These are phyloP conservation scores for Meta bourneti DNA, from an alignment of 2,888 invertebrate genomes.

Conservation along the genomic window DNA sequence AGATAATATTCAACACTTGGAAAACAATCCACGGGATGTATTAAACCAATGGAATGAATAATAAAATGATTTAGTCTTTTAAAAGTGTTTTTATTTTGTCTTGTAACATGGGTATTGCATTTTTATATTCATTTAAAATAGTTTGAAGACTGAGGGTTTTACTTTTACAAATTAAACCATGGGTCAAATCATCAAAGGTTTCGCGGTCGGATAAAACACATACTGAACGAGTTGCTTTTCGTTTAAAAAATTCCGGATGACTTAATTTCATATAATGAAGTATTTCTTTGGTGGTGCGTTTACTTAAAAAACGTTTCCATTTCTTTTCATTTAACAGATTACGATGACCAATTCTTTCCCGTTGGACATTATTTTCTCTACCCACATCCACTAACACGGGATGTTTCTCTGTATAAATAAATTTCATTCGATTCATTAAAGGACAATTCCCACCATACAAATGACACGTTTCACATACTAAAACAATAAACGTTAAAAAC, in stretches of 20 bases:
- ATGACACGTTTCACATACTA: slow-evolving; percentile 1
- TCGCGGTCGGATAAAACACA: neutral
- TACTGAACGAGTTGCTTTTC: neutral
- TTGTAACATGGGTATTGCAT: neutral
- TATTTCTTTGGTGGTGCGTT: neutral
- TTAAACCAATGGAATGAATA: too few relatives aligned
- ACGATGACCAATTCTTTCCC: too few relatives aligned
- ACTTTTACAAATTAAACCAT: slow-evolving; percentile 28
- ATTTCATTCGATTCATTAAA: slow-evolving; percentile 28
- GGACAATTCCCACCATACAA: slow-evolving; percentile 12
- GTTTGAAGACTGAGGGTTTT: neutral
- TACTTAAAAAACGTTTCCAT: slow-evolving; percentile 32
- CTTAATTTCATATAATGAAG: slow-evolving; percentile 24
- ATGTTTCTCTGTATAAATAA: slow-evolving; percentile 34
- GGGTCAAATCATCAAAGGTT: neutral
- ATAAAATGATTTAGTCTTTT: too few relatives aligned
- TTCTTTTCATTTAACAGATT: slow-evolving; percentile 20
- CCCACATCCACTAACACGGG: slow-evolving; percentile 29
- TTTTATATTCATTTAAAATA: slow-evolving; percentile 9
- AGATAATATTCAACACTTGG: too few relatives aligned
- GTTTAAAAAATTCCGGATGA: slow-evolving; percentile 38
- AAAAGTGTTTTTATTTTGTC: neutral
- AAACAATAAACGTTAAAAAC: slow-evolving; percentile 23
- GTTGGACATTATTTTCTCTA: too few relatives aligned
- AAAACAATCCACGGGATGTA: too few relatives aligned